Percentiles rank a stretch among this genome's conserved stretches.
Evolutionary conservation across 1,140 invertebrate species (phyloP).

Genomic region (Micrasema longulum): DNA sequence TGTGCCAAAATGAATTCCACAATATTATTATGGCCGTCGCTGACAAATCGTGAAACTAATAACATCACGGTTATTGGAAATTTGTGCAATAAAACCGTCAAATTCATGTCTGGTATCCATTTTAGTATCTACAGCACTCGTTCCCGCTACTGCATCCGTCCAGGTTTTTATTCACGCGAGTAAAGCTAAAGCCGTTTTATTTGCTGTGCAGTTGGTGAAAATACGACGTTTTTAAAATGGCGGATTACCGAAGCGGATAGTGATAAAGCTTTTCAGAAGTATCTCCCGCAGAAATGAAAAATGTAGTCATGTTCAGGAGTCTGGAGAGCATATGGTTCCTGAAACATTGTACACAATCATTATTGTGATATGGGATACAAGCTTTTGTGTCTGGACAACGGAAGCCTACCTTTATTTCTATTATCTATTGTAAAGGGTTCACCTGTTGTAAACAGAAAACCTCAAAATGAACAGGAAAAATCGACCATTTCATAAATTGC

Average conservation of each 20-base stretch:
- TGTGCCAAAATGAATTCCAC: conserved; percentile 18
- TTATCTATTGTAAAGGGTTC: conserved; percentile 10
- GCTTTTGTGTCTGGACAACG: neutral
- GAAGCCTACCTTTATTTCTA: neutral
- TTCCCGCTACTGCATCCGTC: conserved; percentile 1
- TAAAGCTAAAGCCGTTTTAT: neutral
- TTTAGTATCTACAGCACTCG: conserved; percentile 7
- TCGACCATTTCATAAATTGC: too few relatives aligned
- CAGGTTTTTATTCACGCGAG: neutral
- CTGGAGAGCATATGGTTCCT: conserved; percentile 8
- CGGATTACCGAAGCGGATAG: conserved; percentile 6
- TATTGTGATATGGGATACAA: neutral
- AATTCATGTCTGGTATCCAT: conserved; percentile 19
- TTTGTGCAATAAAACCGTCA: conserved; percentile 29
- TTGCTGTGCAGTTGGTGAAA: conserved; percentile 11
- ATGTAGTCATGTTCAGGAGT: neutral
- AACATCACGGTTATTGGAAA: conserved; percentile 35
- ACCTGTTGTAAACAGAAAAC: conserved; percentile 7
- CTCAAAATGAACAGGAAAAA: too few relatives aligned
- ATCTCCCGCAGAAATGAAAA: conserved; percentile 6
- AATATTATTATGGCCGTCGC: conserved; percentile 18
- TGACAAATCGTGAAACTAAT: conserved; percentile 33
- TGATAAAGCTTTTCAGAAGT: conserved; percentile 23
- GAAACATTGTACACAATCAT: conserved; percentile 1
- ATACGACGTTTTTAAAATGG: neutral